Base-by-base conservation (phyloP, 2,888 invertebrate species). In the Tyria jacobaeae region DNA sequence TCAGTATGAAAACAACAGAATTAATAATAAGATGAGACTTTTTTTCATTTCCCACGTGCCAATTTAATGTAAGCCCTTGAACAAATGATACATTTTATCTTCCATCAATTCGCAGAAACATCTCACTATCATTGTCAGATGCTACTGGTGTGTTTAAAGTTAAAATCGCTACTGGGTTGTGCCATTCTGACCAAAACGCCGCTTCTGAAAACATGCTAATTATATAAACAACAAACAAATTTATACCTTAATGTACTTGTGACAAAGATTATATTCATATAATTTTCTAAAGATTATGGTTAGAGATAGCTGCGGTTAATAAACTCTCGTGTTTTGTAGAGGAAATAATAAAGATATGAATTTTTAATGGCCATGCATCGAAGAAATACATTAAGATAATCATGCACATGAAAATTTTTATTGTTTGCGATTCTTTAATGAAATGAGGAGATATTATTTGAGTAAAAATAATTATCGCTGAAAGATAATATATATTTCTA, bases 251-350 rank as follows among this genome's bases (percentile, higher is more conserved):
- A 4, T 1, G 7, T n/a, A 7, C 7, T 10, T 9, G 7, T 7
- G 2, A 17, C 53, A 70, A 59, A 63, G 62, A 52, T 24, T 50
- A 35, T 54, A 60, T 27, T 76, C 47, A 52, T 27, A 24, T 50
- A 41, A 51, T 51, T 7, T 15, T 51, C 35, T 31, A 49, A 27
- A 69, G 70, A 71, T 75, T 66, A 59, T 64, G 58, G 62, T 70
- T 78, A 62, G 66, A 75, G 83, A 83, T 82, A 80, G 71, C 72
- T 62, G 60, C 34, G 73, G 57, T 79, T 80, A 82, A 83, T 83
- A 84, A 83, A 83, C 78, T 79, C 71, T 65, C 61, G 64, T 71
- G 66, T 66, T 67, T 73, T 67, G 66, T 68, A 68, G 76, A 73
- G 80, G 73, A 80, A 81, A 73, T 68, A 72, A 64, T 72, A 62